phyloP scores from a whole-genome alignment of 2,797 vertebrate genomes.

The Squalus acanthias region DNA sequence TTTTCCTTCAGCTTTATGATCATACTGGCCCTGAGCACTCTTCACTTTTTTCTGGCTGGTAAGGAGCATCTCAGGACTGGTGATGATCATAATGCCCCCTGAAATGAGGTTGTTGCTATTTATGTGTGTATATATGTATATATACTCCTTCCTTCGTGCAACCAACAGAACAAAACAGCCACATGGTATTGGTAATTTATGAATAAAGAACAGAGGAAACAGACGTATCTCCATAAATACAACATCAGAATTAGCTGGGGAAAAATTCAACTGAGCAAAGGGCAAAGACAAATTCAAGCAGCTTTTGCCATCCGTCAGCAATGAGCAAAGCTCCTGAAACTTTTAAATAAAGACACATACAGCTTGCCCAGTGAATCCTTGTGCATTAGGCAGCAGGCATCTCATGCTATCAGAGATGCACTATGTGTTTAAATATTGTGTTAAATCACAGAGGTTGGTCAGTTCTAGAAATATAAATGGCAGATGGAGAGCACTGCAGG shows the following conservation, averaged over 20 bases:
- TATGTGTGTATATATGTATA: neutral
- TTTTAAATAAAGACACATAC: neutral
- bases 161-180: neutral
- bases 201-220: neutral
- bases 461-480: slow-evolving; percentile 21
- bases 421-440: neutral
- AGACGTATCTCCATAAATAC: neutral
- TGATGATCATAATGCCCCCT: neutral
- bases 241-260: neutral
- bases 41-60: neutral
- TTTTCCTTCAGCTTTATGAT: neutral
- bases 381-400: neutral
- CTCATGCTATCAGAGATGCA: neutral
- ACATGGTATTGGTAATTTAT: neutral
- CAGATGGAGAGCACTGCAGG: slow-evolving; percentile 32
- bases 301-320: neutral
- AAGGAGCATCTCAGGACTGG: neutral
- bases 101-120: too few relatives aligned
- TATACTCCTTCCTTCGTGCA: neutral
- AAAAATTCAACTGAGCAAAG: neutral
- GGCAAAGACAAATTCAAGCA: neutral
- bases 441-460: slow-evolving; percentile 26
- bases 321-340: neutral
- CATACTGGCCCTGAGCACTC: neutral
- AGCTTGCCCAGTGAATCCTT: neutral